A percentile compares a stretch with the other conserved stretches of the same genome.
Evolutionary conservation across 2,797 vertebrate genomes (phyloP).

Genomic region (Zenarchopterus dispar): DNA sequence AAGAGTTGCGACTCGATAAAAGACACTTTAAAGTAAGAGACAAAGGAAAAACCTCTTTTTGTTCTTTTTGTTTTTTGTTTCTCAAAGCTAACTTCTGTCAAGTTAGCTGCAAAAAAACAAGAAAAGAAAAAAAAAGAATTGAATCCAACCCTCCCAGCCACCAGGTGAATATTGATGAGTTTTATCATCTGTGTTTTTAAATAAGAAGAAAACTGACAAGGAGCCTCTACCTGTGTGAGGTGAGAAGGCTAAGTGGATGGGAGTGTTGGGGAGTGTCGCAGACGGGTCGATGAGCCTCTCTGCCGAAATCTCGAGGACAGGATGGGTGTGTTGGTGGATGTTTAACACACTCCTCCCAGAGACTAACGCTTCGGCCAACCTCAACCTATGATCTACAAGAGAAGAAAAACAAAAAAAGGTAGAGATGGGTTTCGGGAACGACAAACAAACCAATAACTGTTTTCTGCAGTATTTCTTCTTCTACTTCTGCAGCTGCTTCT

Average conservation of each 20-base stretch:
- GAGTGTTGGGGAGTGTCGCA: slow-evolving; percentile 59
- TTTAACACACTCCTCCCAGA: slow-evolving; percentile 54
- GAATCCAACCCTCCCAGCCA: slow-evolving; percentile 79
- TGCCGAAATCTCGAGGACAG: slow-evolving; percentile 52
- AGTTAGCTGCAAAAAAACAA: slow-evolving; percentile 75
- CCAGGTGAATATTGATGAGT: slow-evolving; percentile 94
- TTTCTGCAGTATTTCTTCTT: slow-evolving; percentile 84
- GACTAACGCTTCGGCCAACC: slow-evolving; percentile 61
- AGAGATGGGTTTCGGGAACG: slow-evolving; percentile 63
- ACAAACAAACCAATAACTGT: slow-evolving; percentile 67
- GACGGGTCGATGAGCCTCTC: slow-evolving; percentile 44
- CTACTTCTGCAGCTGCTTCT: slow-evolving; percentile 74
- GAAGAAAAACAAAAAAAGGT: slow-evolving; percentile 62
- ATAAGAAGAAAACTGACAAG: slow-evolving; percentile 75
- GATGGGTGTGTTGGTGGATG: slow-evolving; percentile 35
- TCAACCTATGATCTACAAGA: slow-evolving; percentile 57
- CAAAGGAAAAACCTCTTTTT: slow-evolving; percentile 68
- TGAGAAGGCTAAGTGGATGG: slow-evolving; percentile 62
- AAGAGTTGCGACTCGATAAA: slow-evolving; percentile 77
- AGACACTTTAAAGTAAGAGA: slow-evolving; percentile 71
- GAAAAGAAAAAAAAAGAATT: slow-evolving; percentile 66
- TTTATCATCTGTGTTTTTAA: slow-evolving; percentile 96
- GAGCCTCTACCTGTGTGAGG: slow-evolving; percentile 73
- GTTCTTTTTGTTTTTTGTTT: slow-evolving; percentile 56
- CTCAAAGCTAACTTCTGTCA: slow-evolving; percentile 69